A percentile compares a stretch with the other conserved stretches of the same genome.
Conservation (phyloP, 2,797 vertebrate species). For the Nannoperca australis region DNA sequence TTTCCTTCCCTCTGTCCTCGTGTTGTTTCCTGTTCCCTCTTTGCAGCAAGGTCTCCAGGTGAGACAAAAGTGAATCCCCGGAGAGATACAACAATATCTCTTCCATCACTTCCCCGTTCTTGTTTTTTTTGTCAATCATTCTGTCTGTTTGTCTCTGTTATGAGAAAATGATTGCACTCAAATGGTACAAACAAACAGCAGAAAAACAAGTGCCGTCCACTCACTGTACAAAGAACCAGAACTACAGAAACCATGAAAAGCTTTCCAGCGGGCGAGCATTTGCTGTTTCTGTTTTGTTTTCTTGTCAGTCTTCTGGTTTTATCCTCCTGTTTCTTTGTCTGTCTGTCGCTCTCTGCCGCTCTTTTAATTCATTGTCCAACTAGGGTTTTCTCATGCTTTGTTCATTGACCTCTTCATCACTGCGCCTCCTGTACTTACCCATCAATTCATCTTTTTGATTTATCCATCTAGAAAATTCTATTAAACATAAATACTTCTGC, state of each 20-base stretch:
- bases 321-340: slow-evolving; percentile 48
- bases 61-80: slow-evolving; percentile 73
- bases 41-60: slow-evolving; percentile 84
- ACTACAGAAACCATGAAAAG: slow-evolving; percentile 12
- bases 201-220: slow-evolving; percentile 67
- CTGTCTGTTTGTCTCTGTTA: neutral
- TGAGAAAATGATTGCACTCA: slow-evolving; percentile 21
- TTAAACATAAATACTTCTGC: neutral
- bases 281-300: slow-evolving; percentile 65
- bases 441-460: slow-evolving; percentile 28
- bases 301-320: slow-evolving; percentile 28
- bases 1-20: neutral
- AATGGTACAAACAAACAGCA: slow-evolving; percentile 45
- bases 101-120: slow-evolving; percentile 29
- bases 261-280: slow-evolving; percentile 53
- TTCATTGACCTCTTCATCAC: slow-evolving; percentile 36
- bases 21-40: slow-evolving; percentile 48
- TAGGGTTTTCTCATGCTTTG: slow-evolving; percentile 36
- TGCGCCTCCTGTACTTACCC: slow-evolving; percentile 17
- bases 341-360: slow-evolving; percentile 15
- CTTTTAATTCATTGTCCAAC: slow-evolving; percentile 24
- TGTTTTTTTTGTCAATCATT: slow-evolving; percentile 4
- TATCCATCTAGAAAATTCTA: slow-evolving; percentile 18
- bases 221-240: slow-evolving; percentile 40
- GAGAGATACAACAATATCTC: slow-evolving; percentile 63